Evolutionary conservation across 2,113 vertebrate genomes (phyloP), one percentile per base, ranked within the genome.

Genomic region (Myiozetetes cayanensis): DNA sequence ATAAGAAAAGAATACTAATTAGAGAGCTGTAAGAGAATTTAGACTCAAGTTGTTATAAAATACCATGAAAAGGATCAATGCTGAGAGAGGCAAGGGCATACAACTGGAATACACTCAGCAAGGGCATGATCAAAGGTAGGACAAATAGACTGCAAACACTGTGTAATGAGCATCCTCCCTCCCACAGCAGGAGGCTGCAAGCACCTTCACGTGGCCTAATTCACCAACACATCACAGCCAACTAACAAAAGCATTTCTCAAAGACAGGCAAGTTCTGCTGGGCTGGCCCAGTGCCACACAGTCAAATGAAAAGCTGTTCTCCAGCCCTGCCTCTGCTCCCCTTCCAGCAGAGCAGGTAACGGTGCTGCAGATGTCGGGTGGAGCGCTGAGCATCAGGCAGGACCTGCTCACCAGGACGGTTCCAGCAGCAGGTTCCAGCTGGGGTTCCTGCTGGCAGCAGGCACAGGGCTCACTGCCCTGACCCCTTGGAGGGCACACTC

Each of bases 121-220:
- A 94, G 92, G 90, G 73, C 75, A 30, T 24, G 88, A 96, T 93
- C 95, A 95, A 94, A 95, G 93, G 68, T 27, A 93, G 85, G 85
- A 96, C 82, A 96, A 93, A 93, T 65, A 92, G 92, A n/a, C 75
- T 62, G 68, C 82, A 96, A 92, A 85, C 28, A 73, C 52, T 11
- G 3, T 31, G 53, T 63, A 80, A 96, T 30, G 75, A 88, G 79
- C 92, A 65, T 58, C 79, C 70, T 86, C 88, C 73, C 73, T 84
- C 90, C 31, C 90, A 86, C 90, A 86, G 87, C 90, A 72, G 93
- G 85, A 75, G 78, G 79, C 90, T 93, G 82, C 72, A 62, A 87
- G 93, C 91, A 84, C 67, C 39, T 90, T 90, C 79, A 75, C 0
- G 1, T 12, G 72, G 82, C 55, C 75, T 90, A 47, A 92, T 94